phyloP scores from a whole-genome alignment of 2,113 vertebrate genomes.

The Potamarius usumacintae region DNA sequence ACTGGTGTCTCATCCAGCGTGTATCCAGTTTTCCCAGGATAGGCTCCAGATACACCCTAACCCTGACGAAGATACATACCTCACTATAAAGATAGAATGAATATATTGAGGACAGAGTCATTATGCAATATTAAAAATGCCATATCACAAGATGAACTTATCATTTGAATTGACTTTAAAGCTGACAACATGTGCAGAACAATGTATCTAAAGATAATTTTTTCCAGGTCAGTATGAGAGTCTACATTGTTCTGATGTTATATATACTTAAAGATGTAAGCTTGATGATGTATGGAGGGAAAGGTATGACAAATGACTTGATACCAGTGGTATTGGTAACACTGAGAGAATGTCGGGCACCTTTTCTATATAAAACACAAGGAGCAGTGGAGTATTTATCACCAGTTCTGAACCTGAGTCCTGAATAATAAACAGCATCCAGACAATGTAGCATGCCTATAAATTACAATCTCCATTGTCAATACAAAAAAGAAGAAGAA shows the following conservation, averaged over 20 bases:
- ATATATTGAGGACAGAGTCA: background rate
- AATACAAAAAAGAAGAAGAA: background rate
- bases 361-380: background rate
- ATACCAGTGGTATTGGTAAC: background rate
- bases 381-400: slow-evolving; percentile 4
- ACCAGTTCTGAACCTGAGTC: slow-evolving; percentile 7
- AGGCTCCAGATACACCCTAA: background rate
- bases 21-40: background rate
- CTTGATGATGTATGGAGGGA: background rate
- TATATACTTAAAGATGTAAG: background rate
- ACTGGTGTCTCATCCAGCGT: background rate
- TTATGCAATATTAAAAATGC: background rate
- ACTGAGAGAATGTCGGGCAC: background rate
- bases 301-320: background rate
- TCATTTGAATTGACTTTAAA: background rate
- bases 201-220: background rate
- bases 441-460: background rate
- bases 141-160: background rate
- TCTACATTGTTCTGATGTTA: background rate
- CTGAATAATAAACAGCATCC: slow-evolving; percentile 3
- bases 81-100: background rate
- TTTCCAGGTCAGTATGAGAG: slow-evolving; percentile 7
- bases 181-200: background rate
- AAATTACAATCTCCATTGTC: background rate
- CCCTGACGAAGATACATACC: background rate